These are phyloP conservation scores for Thereva unica DNA, from an alignment of 2,888 invertebrate species.

Conservation along the genomic window DNA sequence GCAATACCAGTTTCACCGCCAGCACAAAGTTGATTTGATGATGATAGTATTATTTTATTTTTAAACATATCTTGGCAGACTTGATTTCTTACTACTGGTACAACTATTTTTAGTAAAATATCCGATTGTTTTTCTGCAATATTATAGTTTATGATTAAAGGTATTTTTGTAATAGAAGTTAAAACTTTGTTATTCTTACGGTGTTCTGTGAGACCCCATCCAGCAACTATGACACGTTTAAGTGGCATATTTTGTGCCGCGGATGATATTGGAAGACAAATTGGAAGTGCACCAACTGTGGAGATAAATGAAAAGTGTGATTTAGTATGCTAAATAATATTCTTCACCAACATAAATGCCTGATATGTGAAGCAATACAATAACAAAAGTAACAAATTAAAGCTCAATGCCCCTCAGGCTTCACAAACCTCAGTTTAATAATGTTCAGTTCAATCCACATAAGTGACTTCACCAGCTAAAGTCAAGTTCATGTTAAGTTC, in stretches of 20 bases:
- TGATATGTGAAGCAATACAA: no score
- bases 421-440: no score
- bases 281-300: constrained; percentile 58
- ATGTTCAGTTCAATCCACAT: no score
- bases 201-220: constrained; percentile 60
- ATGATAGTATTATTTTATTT: constrained; percentile 44
- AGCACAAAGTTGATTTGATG: constrained; percentile 61
- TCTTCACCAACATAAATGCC: no score
- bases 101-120: constrained; percentile 52
- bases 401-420: no score
- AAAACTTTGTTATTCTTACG: constrained; percentile 18
- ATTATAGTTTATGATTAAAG: constrained; percentile 1
- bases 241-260: constrained; percentile 53
- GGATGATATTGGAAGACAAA: constrained; percentile 60
- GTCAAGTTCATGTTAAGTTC: no score
- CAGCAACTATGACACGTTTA: constrained; percentile 46
- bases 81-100: constrained; percentile 52
- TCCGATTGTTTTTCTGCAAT: constrained; percentile 21
- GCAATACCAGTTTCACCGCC: constrained; percentile 55
- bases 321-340: no score
- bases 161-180: background rate
- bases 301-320: background rate
- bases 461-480: no score
- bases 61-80: constrained; percentile 52
- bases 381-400: no score